A percentile compares a stretch with the other conserved stretches of the same genome.
Conservation (phyloP, 2,797 vertebrate species). For the Spinus olivaceus region DNA sequence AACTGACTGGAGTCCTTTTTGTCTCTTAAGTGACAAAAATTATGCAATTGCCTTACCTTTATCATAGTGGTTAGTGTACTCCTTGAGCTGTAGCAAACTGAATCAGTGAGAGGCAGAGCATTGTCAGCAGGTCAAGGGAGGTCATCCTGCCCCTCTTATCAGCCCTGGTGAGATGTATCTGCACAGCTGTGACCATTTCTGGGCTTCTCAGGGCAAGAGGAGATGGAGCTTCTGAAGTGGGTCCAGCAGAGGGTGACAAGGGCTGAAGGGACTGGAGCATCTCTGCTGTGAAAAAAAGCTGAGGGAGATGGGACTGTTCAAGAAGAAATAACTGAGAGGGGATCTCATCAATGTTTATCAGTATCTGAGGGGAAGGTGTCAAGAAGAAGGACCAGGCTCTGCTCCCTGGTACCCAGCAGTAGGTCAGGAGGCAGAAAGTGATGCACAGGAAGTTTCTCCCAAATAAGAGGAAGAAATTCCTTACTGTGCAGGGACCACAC, state of each 20-base stretch:
- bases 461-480: not conserved
- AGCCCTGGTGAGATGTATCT: not conserved
- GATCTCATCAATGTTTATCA: not conserved
- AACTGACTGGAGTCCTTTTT: not conserved
- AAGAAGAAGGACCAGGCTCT: not conserved
- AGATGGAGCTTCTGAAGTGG: not conserved
- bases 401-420: rapidly evolving
- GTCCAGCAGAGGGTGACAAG: not conserved
- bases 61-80: not conserved
- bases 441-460: not conserved
- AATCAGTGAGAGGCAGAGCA: not conserved
- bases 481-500: not conserved
- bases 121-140: not conserved
- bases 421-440: not conserved
- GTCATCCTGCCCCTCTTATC: not conserved
- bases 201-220: not conserved
- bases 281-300: not conserved
- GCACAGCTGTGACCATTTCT: not conserved
- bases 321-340: not conserved
- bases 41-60: not conserved
- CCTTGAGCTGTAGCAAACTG: not conserved
- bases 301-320: not conserved
- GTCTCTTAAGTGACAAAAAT: not conserved
- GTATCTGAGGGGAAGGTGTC: not conserved
- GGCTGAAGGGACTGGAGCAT: not conserved